Conservation (phyloP, 2,888 invertebrate genomes). For the Tiliacea citrago region DNA sequence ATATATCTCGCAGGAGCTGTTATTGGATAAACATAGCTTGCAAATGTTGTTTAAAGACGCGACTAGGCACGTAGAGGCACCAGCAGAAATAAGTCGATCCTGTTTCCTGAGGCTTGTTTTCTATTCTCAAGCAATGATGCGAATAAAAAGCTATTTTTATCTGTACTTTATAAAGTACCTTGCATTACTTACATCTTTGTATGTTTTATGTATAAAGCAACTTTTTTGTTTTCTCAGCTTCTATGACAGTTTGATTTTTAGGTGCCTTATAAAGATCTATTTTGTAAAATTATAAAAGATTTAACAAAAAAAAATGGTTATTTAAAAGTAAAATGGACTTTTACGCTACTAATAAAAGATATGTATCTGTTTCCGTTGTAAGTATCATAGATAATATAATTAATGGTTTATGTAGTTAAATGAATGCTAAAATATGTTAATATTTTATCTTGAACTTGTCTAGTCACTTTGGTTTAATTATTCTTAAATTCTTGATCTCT, state of each 20-base stretch:
- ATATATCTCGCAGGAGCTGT: conserved; percentile 36
- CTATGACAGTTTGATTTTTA: neutral
- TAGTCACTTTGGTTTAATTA: conserved; percentile 15
- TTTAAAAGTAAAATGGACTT: neutral
- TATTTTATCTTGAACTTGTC: conserved; percentile 10
- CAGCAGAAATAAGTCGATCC: conserved; percentile 52
- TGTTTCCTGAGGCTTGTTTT: conserved; percentile 64
- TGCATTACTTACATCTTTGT: conserved; percentile 38
- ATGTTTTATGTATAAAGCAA: conserved; percentile 13
- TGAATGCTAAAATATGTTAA: conserved; percentile 23
- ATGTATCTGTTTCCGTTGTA: neutral
- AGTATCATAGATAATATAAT: neutral
- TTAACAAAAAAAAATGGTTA: neutral
- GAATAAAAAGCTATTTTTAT: conserved; percentile 60
- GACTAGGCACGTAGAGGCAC: conserved; percentile 48
- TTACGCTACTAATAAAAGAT: neutral
- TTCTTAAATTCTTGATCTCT: conserved; percentile 1
- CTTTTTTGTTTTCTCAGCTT: neutral
- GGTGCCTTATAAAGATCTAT: neutral
- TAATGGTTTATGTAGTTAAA: conserved; percentile 4
- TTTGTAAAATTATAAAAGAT: neutral
- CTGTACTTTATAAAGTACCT: conserved; percentile 36
- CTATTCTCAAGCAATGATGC: conserved; percentile 60
- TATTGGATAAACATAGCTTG: conserved; percentile 33
- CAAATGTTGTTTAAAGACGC: conserved; percentile 33